Evolutionary conservation across 1,140 invertebrate species (phyloP).

Genomic region (Papilio xuthus): DNA sequence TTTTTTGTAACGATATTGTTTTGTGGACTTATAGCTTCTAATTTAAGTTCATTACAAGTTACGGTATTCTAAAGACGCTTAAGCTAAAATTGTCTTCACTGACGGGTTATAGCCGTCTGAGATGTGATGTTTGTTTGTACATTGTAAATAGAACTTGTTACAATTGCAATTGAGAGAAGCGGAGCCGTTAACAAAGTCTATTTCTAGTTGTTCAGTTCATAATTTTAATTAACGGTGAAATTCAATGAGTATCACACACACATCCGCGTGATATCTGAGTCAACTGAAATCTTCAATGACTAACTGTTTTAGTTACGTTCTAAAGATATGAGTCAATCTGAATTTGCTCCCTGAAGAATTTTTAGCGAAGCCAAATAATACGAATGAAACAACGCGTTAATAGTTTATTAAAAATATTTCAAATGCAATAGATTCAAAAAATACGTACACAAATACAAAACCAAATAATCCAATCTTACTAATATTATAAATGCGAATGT

Average conservation of each 20-base stretch:
- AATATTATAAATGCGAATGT: too few species aligned
- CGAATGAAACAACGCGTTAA: not conserved
- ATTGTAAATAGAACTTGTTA: not conserved
- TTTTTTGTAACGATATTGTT: not conserved
- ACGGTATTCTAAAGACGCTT: not conserved
- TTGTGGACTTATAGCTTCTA: not conserved
- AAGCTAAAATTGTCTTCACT: not conserved
- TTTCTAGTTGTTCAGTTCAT: constrained; percentile 35
- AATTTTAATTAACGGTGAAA: constrained; percentile 44
- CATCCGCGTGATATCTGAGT: constrained; percentile 53
- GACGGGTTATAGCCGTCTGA: not conserved
- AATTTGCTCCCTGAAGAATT: constrained; percentile 49
- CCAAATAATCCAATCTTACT: too few species aligned
- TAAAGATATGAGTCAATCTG: constrained; percentile 57
- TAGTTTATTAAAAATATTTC: too few species aligned
- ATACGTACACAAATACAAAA: too few species aligned
- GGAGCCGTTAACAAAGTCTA: constrained; percentile 14
- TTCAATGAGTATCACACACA: constrained; percentile 48
- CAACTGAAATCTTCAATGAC: constrained; percentile 67
- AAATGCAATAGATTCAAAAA: too few species aligned
- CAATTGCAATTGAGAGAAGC: not conserved
- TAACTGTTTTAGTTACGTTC: constrained; percentile 50
- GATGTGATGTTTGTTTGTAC: not conserved
- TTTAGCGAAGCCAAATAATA: constrained; percentile 46
- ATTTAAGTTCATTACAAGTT: not conserved